Evolutionary conservation across 2,113 vertebrate genomes (phyloP).

Genomic region (Apistogramma diplotaenia): DNA sequence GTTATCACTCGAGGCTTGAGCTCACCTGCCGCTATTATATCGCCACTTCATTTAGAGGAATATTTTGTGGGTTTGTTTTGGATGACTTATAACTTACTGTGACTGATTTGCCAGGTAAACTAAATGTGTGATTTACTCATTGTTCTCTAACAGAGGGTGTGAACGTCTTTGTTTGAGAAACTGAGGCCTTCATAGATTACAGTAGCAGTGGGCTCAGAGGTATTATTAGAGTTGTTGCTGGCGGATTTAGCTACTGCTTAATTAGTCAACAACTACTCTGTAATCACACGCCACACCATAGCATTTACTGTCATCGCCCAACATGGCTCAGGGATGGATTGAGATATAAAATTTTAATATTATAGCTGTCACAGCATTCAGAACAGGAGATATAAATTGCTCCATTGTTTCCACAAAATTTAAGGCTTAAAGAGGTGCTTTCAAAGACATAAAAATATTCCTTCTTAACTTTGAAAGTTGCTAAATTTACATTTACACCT

Average conservation of each 20-base stretch:
- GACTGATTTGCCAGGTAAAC: constrained; percentile 11
- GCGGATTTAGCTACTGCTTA: constrained; percentile 55
- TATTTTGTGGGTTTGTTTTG: not conserved
- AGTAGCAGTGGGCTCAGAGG: constrained; percentile 36
- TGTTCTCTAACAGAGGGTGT: constrained; percentile 68
- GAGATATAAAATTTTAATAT: constrained; percentile 1
- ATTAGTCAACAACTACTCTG: constrained; percentile 65
- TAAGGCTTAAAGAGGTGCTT: not conserved
- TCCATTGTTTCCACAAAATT: not conserved
- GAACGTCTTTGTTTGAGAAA: constrained; percentile 42
- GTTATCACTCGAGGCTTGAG: not conserved
- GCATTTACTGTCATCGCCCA: constrained; percentile 55
- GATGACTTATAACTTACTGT: not conserved
- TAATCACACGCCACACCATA: constrained; percentile 58
- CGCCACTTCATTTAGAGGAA: not conserved
- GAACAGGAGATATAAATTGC: not conserved
- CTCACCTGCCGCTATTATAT: not conserved
- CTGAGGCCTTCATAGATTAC: constrained; percentile 22
- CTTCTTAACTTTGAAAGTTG: not conserved
- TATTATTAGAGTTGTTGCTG: constrained; percentile 60
- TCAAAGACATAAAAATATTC: not conserved
- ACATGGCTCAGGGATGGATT: not conserved
- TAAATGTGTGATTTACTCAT: constrained; percentile 16
- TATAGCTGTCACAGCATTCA: not conserved
- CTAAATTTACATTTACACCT: not conserved